Base-by-base conservation (phyloP, 2,888 invertebrate species). In the Patella caerulea region DNA sequence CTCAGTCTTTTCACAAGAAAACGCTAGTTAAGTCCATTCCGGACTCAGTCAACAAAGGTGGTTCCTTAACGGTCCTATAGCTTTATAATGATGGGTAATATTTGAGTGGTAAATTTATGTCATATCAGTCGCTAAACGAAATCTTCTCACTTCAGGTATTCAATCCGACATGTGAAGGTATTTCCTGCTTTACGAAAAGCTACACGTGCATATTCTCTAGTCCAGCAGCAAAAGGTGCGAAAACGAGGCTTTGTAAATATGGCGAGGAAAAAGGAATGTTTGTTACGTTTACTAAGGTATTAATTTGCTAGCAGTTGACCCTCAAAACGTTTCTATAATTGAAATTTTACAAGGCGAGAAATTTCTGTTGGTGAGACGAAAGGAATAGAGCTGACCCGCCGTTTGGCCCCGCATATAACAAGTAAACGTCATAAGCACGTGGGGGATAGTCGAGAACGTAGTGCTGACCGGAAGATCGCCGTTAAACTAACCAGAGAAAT, bases 291-390 rank as follows among this genome's bases (percentile, higher is more conserved):
- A 65, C 65, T 14, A 24, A 65, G 19, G 65, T 65, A 65, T 65
- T 65, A 65, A 65, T 65, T 19, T 65, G 19, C 65, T 65, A 24
- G 65, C 65, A 65, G 65, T 65, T 65, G 65, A 65, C 65, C 65
- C 65, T 24, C 24, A 24, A 65, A 65, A 65, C 65, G 65, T 65
- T 65, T 65, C 65, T 65, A 65, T 65, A 65, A 65, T 65, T 65
- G 65, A 65, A 65, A 65, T n/a, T 65, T 65, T 65, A 65, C 65
- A 65, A 65, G 65, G 65, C 65, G 65, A 65, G 65, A 65, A 65
- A 65, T 19, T 65, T 65, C 65, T 65, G 65, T 65, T 24, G 65
- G 19, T 19, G 65, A 65, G 65, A 65, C 65, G 65, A 65, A 65
- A 65, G 65, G 24, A 65, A 65, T 65, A 65, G 65, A 65, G 19